Conservation (phyloP, 1,140 invertebrate genomes). For the Dendrolimus punctatus region DNA sequence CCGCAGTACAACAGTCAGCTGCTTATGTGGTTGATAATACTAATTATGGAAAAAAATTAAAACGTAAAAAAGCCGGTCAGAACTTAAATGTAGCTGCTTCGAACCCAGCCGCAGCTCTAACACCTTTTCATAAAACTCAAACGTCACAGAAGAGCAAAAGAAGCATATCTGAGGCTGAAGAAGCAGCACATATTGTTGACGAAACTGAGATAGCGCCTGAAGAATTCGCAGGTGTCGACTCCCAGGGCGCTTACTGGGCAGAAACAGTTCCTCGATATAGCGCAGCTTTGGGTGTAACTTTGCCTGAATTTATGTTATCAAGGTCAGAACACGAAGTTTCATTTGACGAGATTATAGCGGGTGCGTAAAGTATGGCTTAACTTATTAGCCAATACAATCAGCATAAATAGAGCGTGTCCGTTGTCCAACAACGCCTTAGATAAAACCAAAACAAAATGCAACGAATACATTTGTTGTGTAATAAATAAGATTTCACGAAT, state of each 20-base stretch:
- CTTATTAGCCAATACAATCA: conserved; percentile 40
- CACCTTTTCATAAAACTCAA: conserved; percentile 10
- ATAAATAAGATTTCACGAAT: conserved; percentile 50
- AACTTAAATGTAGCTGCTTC: conserved; percentile 26
- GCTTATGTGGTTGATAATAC: conserved; percentile 44
- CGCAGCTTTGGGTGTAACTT: conserved; percentile 73
- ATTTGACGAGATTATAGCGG: conserved; percentile 75
- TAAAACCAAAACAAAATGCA: conserved; percentile 38
- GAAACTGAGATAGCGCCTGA: conserved; percentile 61
- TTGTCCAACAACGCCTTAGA: conserved; percentile 40
- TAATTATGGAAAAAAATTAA: conserved; percentile 51
- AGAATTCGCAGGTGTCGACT: conserved; percentile 67
- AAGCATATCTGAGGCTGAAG: conserved; percentile 39
- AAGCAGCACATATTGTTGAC: conserved; percentile 37
- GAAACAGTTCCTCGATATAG: conserved; percentile 78
- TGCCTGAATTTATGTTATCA: conserved; percentile 79
- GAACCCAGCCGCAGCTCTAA: conserved; percentile 18
- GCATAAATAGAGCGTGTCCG: conserved; percentile 56
- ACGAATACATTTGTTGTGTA: conserved; percentile 49
- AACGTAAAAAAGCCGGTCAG: conserved; percentile 51
- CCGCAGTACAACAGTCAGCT: conserved; percentile 40
- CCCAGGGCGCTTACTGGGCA: conserved; percentile 72
- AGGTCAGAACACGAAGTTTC: conserved; percentile 77
- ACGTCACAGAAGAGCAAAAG: conserved; percentile 38
- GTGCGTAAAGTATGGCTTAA: conserved; percentile 36